Evolutionary conservation across 2,797 vertebrate genomes (phyloP), one percentile per base, ranked within the genome.

Genomic region (Apodemus agrarius): DNA sequence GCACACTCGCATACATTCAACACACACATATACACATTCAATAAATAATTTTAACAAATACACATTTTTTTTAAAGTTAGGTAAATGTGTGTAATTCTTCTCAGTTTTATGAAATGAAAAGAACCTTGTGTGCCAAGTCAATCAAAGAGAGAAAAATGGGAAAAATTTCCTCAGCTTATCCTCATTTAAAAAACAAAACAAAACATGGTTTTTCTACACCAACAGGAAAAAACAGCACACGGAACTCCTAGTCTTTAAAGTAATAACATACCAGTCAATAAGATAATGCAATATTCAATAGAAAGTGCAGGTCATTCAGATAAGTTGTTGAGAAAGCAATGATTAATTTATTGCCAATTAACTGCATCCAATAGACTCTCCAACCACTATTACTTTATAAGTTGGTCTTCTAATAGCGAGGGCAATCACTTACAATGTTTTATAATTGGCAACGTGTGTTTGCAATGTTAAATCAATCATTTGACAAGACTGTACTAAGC

Each of bases 331-430:
- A 94, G 72, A 96, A 57, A 85, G n/a, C 57, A 92, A 81, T 92
- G 89, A 92, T 88, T 94, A 94, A 96, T 94, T 94, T 76, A 90
- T 88, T 34, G 79, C 29, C 72, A 90, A 92, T 95, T 92, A 97
- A 81, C 65, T 80, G 75, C 24, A 89, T 92, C 31, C 89, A 89
- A 85, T 37, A 96, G 43, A 81, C 34, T 72, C 75, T 72, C 86
- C 34, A 96, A 84, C 76, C 69, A 89, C 59, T 74, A 43, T 31
- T 76, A 74, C 31, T 91, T 78, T 31, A 92, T 92, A 91, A 95
- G 59, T 52, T 49, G 84, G 82, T 52, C 78, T 74, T 92, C 52
- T 92, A 95, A 59, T 37, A 90, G 78, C 4, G 79, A 72, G n/a
- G 82, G 78, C 67, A 74, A 74, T 74, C 74, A 40, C 67, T 19